phyloP scores from a whole-genome alignment of 2,888 invertebrate species.

The Notocelia uddmanniana region DNA sequence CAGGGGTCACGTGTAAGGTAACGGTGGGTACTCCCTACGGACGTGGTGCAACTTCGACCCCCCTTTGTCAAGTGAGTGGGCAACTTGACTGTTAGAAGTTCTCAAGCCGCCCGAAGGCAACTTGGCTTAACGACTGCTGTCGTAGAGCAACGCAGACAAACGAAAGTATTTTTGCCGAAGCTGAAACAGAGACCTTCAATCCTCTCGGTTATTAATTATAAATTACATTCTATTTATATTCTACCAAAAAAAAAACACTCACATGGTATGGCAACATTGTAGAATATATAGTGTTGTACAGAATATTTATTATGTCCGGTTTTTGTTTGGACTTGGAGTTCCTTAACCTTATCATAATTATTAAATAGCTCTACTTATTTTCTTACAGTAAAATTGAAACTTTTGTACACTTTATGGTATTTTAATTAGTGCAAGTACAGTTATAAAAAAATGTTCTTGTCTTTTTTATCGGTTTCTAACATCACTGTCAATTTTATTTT shows the following conservation, averaged over 20 bases:
- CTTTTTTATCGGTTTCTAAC: conserved; percentile 20
- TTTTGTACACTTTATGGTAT: not conserved
- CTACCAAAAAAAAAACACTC: conserved; percentile 1
- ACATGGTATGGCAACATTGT: not conserved
- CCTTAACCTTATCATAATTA: not conserved
- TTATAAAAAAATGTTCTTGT: not conserved
- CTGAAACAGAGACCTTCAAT: no score
- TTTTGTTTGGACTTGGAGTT: not conserved
- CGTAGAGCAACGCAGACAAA: no score
- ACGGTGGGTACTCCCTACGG: no score
- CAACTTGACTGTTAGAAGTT: no score
- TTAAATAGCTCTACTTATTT: not conserved
- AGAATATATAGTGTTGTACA: not conserved
- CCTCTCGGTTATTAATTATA: no score
- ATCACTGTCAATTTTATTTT: conserved; percentile 72
- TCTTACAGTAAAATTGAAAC: not conserved
- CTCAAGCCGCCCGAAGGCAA: no score
- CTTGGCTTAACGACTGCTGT: no score
- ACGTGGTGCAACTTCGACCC: no score
- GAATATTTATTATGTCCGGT: not conserved
- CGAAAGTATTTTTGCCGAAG: no score
- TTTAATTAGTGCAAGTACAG: not conserved
- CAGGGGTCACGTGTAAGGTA: no score
- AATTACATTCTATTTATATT: not conserved
- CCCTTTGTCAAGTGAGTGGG: no score